A percentile compares a stretch with the other conserved stretches of the same genome.
phyloP scores from a whole-genome alignment of 2,113 vertebrate species.

The Urocynchramus pylzowi region DNA sequence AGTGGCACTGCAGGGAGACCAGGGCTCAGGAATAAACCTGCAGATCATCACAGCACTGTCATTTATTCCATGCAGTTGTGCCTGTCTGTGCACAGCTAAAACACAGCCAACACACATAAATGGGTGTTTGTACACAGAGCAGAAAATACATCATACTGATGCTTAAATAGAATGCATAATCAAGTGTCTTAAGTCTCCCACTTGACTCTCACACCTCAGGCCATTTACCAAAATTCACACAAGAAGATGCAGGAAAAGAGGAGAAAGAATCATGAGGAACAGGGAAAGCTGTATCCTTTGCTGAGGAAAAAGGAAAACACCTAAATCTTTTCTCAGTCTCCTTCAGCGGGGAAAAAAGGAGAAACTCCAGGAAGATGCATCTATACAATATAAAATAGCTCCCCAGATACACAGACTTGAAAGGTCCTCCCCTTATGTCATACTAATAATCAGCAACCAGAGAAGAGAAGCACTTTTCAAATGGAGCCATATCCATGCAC shows the following conservation, averaged over 20 bases:
- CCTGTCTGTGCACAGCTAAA: not conserved
- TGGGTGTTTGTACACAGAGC: not conserved
- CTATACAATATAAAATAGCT: not conserved
- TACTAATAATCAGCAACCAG: not conserved
- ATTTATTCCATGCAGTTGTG: not conserved
- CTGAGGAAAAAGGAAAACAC: not conserved
- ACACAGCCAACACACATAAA: not conserved
- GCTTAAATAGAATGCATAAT: not conserved
- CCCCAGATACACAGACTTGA: not conserved
- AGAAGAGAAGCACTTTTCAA: not conserved
- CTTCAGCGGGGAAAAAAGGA: not conserved
- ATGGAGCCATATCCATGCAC: not conserved
- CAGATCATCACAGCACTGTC: not conserved
- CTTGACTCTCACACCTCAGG: not conserved
- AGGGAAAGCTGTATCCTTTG: not conserved
- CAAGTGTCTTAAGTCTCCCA: not conserved
- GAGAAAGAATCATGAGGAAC: not conserved
- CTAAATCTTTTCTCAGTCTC: not conserved
- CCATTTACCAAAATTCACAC: not conserved
- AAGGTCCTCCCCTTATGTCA: not conserved
- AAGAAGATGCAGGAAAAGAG: not conserved
- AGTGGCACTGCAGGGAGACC: slow-evolving; percentile 85
- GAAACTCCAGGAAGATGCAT: not conserved
- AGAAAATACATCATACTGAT: not conserved
- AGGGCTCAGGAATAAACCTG: slow-evolving; percentile 86